A percentile compares a stretch with the other conserved stretches of the same genome.
These are phyloP conservation scores for Diloba caeruleocephala DNA, from an alignment of 2,888 invertebrate species.

Conservation along the genomic window DNA sequence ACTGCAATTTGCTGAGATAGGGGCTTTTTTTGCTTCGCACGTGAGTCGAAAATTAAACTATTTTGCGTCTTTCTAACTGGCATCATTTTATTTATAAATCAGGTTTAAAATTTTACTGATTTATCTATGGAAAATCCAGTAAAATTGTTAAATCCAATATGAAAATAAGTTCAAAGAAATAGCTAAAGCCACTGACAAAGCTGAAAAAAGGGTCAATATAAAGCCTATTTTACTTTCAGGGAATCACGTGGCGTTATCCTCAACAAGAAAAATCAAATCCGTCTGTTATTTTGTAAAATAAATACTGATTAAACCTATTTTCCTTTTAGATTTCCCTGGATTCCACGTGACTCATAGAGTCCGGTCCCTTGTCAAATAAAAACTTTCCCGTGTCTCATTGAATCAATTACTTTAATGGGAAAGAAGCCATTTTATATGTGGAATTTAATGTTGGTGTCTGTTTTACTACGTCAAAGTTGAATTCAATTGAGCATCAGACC, in stretches of 20 bases:
- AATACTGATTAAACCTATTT: constrained; percentile 74
- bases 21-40: no score
- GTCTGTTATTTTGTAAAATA: constrained; percentile 70
- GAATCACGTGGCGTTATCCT: constrained; percentile 3
- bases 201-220: background rate
- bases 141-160: background rate
- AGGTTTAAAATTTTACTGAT: no score
- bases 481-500: constrained; percentile 47
- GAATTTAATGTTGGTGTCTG: constrained; percentile 61
- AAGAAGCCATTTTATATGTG: constrained; percentile 71
- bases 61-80: no score
- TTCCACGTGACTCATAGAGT: constrained; percentile 77
- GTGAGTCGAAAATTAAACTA: no score
- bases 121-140: background rate
- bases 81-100: no score
- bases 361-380: constrained; percentile 85
- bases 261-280: constrained; percentile 47
- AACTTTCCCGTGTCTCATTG: constrained; percentile 83
- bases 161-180: no score
- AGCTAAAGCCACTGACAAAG: background rate
- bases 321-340: constrained; percentile 75
- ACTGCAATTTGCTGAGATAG: no score
- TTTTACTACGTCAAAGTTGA: constrained; percentile 50
- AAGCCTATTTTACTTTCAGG: constrained; percentile 8
- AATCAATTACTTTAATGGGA: constrained; percentile 85